These are phyloP conservation scores for Aix galericulata DNA, from an alignment of 2,113 vertebrate genomes.

Conservation along the genomic window DNA sequence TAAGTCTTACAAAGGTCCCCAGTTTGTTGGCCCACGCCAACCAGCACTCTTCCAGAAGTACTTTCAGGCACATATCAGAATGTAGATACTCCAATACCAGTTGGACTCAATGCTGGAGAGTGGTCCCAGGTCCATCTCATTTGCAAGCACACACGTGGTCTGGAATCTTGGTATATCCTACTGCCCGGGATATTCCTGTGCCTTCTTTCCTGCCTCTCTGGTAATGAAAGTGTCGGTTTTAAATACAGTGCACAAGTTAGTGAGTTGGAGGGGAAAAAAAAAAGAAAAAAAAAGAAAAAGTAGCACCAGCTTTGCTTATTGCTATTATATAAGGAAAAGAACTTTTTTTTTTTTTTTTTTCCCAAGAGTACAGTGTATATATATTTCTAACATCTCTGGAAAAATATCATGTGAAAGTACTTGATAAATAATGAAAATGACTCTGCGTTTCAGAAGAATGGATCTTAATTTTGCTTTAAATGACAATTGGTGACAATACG, in stretches of 20 bases:
- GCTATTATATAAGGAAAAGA: background rate
- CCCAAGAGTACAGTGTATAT: background rate
- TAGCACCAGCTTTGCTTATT: background rate
- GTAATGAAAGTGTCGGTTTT: background rate
- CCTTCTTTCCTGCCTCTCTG: background rate
- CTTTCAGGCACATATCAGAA: background rate
- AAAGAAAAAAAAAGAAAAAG: background rate
- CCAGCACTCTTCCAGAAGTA: background rate
- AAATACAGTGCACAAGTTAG: background rate
- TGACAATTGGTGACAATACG: background rate
- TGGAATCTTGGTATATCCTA: background rate
- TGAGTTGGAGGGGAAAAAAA: background rate
- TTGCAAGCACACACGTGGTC: background rate
- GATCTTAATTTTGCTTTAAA: slow-evolving; percentile 19
- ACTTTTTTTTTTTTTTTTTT: no score
- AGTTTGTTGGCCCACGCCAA: background rate
- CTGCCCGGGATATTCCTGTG: background rate
- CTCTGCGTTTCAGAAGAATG: background rate
- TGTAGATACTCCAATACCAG: background rate
- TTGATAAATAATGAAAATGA: background rate
- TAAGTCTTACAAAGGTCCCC: background rate
- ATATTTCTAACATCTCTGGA: background rate
- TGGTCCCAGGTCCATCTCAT: background rate
- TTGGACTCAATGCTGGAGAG: background rate
- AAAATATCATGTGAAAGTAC: background rate